Base-by-base conservation (phyloP, 2,888 invertebrate species). In the Loripinus fragilis region DNA sequence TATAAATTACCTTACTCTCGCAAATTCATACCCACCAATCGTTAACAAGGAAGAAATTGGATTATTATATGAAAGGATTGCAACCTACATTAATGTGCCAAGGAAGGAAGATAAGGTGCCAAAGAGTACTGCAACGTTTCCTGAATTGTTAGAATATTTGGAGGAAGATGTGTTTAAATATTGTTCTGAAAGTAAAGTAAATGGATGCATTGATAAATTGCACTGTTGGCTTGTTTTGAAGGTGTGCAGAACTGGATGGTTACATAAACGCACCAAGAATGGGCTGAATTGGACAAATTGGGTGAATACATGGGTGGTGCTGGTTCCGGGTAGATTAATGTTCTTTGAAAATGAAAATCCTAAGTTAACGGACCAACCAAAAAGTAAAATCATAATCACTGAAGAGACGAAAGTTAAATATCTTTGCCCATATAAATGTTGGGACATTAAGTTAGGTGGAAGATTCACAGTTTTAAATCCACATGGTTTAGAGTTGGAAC, bases 251-350 rank as follows among this genome's bases (percentile, higher is more conserved):
- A 67, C 75, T 17, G 85, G 81, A 7, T 85, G 81, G 80, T 42
- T 85, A 23, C 74, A 80, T 50, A 76, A 80, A 48, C 74, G 86
- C 12, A 78, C 77, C 7, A 68, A 69, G 41, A 81, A 81, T 28
- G 76, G 78, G 42, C 77, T 79, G n/a, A 86, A 86, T 66, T 86
- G 86, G 86, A 78, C 86, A 1, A 76, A 74, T n/a, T 85, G 85
- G 85, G 30, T 68, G n/a, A 79, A 78, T 33, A 72, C 80, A 38
- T 83, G 83, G 79, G 80, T 81, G 64, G 74, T 80, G 8, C 67
- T 86, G 55, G 70, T 68, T 0, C 83, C 86, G 20, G 72, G 71
- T 0, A 65, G 78, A 20, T 60, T 82, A 12, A 17, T 30, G 20
- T 82, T 76, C 69, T 85, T 72, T 55, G 71, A 76, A 25, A 79